phyloP scores from a whole-genome alignment of 35 echinoderm and acorn worm genomes.

The Apostichopus californicus region DNA sequence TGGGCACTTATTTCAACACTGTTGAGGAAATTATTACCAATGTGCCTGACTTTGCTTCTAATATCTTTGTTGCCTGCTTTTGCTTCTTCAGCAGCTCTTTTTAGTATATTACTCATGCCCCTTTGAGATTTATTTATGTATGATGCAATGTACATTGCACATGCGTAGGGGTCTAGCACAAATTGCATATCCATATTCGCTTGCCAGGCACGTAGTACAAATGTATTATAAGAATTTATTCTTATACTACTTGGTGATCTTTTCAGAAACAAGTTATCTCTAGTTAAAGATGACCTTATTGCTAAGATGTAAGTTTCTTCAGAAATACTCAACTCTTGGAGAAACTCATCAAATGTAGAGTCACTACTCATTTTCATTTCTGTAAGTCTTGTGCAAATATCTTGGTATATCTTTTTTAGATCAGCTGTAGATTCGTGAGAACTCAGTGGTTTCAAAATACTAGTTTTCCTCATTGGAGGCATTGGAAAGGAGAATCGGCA shows the following conservation, averaged over 20 bases:
- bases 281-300: slow-evolving; percentile 25
- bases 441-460: slow-evolving; percentile 50
- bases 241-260: slow-evolving; percentile 60
- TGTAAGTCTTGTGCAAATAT: slow-evolving; percentile 14
- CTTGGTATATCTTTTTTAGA: not conserved
- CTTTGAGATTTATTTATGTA: slow-evolving; percentile 73
- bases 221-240: slow-evolving; percentile 48
- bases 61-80: slow-evolving; percentile 51
- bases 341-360: slow-evolving; percentile 48
- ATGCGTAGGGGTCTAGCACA: slow-evolving; percentile 70
- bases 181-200: slow-evolving; percentile 69
- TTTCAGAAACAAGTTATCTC: slow-evolving; percentile 50
- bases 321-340: slow-evolving; percentile 25
- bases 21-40: slow-evolving; percentile 70
- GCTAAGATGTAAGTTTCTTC: slow-evolving; percentile 41
- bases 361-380: slow-evolving; percentile 18
- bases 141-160: slow-evolving; percentile 70
- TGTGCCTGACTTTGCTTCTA: slow-evolving; percentile 59
- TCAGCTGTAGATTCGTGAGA: not conserved
- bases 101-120: slow-evolving; percentile 62
- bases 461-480: slow-evolving; percentile 63
- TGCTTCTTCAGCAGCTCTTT: slow-evolving; percentile 57
- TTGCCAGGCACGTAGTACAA: slow-evolving; percentile 47
- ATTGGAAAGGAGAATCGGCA: slow-evolving; percentile 75
- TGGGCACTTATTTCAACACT: slow-evolving; percentile 59